Percentiles rank a stretch among this genome's conserved stretches.
Evolutionary conservation across 2,888 invertebrate species (phyloP).

Genomic region (Glomeris marginata): DNA sequence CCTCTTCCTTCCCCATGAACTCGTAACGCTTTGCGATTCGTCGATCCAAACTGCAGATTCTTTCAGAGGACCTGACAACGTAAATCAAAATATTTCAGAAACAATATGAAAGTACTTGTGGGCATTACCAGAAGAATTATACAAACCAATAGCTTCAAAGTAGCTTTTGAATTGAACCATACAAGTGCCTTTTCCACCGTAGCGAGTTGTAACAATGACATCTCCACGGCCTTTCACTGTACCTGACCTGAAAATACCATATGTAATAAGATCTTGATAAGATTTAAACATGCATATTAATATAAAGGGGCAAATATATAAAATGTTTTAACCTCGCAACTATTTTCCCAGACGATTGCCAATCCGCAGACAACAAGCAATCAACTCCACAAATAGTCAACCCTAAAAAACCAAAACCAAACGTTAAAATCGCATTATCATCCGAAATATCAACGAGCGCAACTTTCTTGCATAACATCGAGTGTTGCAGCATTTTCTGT

Average conservation of each 20-base stretch:
- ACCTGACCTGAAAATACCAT: constrained; percentile 39
- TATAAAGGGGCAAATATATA: too few species aligned
- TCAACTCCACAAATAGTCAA: constrained; percentile 91
- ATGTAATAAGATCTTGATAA: too few species aligned
- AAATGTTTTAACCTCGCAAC: constrained; percentile 52
- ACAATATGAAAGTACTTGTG: not conserved
- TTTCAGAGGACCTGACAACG: constrained; percentile 64
- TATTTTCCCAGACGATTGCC: constrained; percentile 95
- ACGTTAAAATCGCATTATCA: too few species aligned
- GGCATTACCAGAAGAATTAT: constrained; percentile 2
- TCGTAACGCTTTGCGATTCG: constrained; percentile 68
- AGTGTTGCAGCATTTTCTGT: too few species aligned
- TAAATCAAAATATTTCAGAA: not conserved
- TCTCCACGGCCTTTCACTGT: constrained; percentile 73
- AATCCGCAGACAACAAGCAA: constrained; percentile 87
- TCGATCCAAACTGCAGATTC: constrained; percentile 99
- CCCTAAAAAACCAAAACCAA: constrained; percentile 37
- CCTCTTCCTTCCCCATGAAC: constrained; percentile 62
- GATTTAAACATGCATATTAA: too few species aligned
- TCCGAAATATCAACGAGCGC: too few species aligned
- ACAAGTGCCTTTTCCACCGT: constrained; percentile 73
- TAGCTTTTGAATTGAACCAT: constrained; percentile 70
- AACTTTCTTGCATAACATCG: too few species aligned
- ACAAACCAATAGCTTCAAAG: constrained; percentile 32
- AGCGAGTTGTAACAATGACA: constrained; percentile 70